Conservation (phyloP, 2,797 vertebrate genomes). For the Pantherophis alleghaniensis region DNA sequence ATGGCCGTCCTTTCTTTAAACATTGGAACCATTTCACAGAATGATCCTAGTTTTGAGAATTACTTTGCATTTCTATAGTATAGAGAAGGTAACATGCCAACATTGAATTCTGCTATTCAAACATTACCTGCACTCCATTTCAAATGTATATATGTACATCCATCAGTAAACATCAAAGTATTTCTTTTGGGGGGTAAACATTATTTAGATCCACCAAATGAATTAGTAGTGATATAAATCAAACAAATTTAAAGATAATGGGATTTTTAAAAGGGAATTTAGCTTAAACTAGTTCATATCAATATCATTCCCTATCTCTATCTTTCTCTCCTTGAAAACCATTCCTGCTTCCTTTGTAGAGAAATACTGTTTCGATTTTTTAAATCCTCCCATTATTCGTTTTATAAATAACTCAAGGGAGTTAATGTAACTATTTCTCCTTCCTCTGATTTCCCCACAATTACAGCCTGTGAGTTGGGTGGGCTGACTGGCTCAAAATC, state of each 20-base stretch:
- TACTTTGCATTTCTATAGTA: not conserved
- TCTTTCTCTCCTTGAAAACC: not conserved
- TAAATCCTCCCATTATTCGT: no score
- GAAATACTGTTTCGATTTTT: not conserved
- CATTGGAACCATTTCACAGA: not conserved
- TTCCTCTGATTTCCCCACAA: no score
- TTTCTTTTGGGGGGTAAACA: not conserved
- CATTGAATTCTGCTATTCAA: not conserved
- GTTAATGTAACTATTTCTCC: no score
- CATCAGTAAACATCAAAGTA: not conserved
- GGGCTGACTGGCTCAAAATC: no score
- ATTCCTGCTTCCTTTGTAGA: not conserved
- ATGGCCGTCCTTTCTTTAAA: not conserved
- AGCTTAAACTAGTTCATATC: not conserved
- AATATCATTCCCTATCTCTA: not conserved
- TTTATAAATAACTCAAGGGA: no score
- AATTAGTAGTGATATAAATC: not conserved
- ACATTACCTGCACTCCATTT: not conserved
- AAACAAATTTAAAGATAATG: not conserved
- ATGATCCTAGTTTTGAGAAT: not conserved
- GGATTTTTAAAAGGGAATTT: not conserved
- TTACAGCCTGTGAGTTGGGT: no score
- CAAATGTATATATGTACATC: not conserved
- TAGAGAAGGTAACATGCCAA: not conserved
- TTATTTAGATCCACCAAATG: not conserved